Evolutionary conservation across 2,888 invertebrate species (phyloP).

Genomic region (Drosophila cracens): DNA sequence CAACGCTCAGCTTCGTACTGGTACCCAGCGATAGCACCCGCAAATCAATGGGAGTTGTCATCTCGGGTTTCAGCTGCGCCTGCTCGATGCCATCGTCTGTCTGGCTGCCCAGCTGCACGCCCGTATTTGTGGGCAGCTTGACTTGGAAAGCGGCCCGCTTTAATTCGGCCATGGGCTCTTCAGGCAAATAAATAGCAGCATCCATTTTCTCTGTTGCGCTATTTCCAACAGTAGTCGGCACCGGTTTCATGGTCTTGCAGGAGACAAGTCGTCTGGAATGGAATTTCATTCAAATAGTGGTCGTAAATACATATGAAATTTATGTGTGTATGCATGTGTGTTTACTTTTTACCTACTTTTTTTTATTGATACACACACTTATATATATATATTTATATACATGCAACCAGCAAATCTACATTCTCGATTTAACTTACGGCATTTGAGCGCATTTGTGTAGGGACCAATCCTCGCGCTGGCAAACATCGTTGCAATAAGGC

Average conservation of each 20-base stretch:
- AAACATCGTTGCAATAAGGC: slow-evolving; percentile 48
- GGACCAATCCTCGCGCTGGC: slow-evolving; percentile 64
- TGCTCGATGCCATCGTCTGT: slow-evolving; percentile 39
- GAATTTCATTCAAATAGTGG: neutral
- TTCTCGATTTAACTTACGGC: slow-evolving; percentile 49
- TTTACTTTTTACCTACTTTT: neutral
- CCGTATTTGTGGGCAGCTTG: slow-evolving; percentile 17
- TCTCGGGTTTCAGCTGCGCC: slow-evolving; percentile 37
- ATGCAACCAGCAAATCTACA: neutral
- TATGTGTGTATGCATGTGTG: neutral
- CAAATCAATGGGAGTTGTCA: slow-evolving; percentile 36
- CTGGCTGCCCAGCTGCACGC: slow-evolving; percentile 35
- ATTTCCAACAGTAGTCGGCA: too few relatives aligned
- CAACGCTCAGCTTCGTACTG: slow-evolving; percentile 33
- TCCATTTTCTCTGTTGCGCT: neutral
- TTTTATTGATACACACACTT: neutral
- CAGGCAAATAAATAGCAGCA: slow-evolving; percentile 31
- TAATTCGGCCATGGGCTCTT: slow-evolving; percentile 24
- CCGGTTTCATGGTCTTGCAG: neutral
- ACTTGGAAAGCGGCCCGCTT: slow-evolving; percentile 45
- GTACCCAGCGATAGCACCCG: slow-evolving; percentile 36
- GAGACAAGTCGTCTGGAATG: slow-evolving; percentile 18
- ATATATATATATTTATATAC: neutral
- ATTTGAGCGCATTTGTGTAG: slow-evolving; percentile 40
- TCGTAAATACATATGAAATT: neutral